Conservation (phyloP, 2,888 invertebrate species). For the Norana najaformis region DNA sequence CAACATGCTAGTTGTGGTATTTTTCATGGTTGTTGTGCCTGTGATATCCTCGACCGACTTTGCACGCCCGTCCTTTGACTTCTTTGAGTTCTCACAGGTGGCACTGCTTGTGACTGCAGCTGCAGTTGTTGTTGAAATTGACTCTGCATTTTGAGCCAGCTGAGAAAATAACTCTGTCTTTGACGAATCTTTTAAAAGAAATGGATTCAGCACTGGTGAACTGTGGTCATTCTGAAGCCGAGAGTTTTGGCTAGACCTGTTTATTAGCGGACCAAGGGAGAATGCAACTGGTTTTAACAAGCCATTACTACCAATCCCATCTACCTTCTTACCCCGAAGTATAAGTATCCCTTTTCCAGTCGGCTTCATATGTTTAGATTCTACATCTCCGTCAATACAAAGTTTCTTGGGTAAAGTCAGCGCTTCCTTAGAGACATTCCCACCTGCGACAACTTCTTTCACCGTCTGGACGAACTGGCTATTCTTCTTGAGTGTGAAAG, state of each 20-base stretch:
- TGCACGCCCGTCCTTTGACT: too few species aligned
- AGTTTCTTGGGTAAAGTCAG: not conserved
- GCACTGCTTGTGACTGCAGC: not conserved
- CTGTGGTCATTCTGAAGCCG: not conserved
- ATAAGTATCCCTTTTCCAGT: not conserved
- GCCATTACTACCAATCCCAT: not conserved
- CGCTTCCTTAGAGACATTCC: not conserved
- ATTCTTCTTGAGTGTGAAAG: not conserved
- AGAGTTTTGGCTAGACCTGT: too few species aligned
- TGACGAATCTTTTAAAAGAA: not conserved
- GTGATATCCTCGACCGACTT: not conserved
- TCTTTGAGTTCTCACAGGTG: not conserved
- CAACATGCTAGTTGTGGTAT: not conserved
- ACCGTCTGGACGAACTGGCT: not conserved
- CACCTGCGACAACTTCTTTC: not conserved
- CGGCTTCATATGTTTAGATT: not conserved
- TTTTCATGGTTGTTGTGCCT: not conserved
- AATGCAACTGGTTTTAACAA: not conserved
- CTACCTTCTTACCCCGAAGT: not conserved
- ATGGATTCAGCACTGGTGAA: not conserved
- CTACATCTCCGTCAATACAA: not conserved
- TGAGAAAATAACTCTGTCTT: not conserved
- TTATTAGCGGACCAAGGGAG: not conserved
- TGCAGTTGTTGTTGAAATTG: not conserved
- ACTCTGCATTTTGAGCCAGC: not conserved